phyloP scores from a whole-genome alignment of 1,140 invertebrate species.

The Papilio glaucus region DNA sequence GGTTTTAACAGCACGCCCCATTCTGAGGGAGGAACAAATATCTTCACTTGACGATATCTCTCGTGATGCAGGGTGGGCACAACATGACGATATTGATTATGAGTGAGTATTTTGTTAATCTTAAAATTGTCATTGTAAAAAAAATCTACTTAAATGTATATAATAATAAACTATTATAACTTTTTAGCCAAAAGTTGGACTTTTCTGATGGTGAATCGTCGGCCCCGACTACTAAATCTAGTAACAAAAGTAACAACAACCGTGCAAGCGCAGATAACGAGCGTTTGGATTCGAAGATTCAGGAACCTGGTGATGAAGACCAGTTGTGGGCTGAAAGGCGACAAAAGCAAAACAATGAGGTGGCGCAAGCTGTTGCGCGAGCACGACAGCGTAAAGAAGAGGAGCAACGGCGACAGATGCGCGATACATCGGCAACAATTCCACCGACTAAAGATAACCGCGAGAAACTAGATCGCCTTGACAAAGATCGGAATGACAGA shows the following conservation, averaged over 20 bases:
- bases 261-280: constrained; percentile 68
- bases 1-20: constrained; percentile 86
- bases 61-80: constrained; percentile 94
- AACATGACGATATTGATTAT: constrained; percentile 96
- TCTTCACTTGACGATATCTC: constrained; percentile 95
- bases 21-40: constrained; percentile 96
- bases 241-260: constrained; percentile 70
- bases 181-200: constrained; percentile 92
- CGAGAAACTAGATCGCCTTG: constrained; percentile 60
- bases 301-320: constrained; percentile 86
- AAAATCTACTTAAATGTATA: not conserved
- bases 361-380: constrained; percentile 88
- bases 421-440: constrained; percentile 50
- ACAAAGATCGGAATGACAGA: constrained; percentile 71
- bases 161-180: constrained; percentile 41
- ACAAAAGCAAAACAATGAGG: constrained; percentile 86
- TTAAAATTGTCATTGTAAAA: not conserved
- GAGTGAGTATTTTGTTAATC: constrained; percentile 84
- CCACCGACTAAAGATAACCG: constrained; percentile 55
- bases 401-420: constrained; percentile 88
- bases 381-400: constrained; percentile 91
- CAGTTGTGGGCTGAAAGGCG: constrained; percentile 89
- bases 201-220: constrained; percentile 95
- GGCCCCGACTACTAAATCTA: constrained; percentile 61
- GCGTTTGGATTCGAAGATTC: constrained; percentile 68